These are phyloP conservation scores for Ischnura elegans DNA, from an alignment of 2,888 invertebrate species.

Conservation along the genomic window DNA sequence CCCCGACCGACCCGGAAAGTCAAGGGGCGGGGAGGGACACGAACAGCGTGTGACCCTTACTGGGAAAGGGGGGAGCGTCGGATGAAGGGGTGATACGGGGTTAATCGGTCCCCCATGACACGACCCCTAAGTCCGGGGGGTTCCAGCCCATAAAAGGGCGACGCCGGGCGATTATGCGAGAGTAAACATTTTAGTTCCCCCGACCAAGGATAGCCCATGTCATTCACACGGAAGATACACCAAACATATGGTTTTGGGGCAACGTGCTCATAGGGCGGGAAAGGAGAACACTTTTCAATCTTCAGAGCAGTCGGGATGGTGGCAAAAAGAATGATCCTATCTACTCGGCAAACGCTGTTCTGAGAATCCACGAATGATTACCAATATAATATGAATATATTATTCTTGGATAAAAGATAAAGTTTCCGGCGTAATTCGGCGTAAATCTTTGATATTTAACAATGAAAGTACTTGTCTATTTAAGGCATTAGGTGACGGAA, in stretches of 20 bases:
- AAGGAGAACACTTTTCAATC: not conserved
- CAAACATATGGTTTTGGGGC: not conserved
- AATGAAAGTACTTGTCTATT: too few species aligned
- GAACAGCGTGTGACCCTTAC: not conserved
- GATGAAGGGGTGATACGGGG: not conserved
- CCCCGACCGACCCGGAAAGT: not conserved
- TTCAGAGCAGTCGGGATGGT: not conserved
- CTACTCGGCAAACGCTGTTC: not conserved
- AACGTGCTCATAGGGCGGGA: not conserved
- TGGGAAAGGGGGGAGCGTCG: not conserved
- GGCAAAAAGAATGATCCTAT: not conserved
- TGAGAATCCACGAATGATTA: not conserved
- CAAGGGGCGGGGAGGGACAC: not conserved
- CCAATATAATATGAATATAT: too few species aligned
- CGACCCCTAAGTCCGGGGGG: not conserved
- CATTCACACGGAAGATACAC: not conserved
- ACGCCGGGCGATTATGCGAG: not conserved
- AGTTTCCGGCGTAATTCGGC: too few species aligned
- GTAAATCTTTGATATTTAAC: too few species aligned
- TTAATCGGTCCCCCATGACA: conserved; percentile 5
- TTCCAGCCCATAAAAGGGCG: not conserved
- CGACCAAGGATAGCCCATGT: not conserved
- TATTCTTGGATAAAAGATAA: too few species aligned
- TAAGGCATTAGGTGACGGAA: too few species aligned
- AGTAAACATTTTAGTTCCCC: not conserved